Base-by-base conservation (phyloP, 2,888 invertebrate species). In the Coecobrya sp. region DNA sequence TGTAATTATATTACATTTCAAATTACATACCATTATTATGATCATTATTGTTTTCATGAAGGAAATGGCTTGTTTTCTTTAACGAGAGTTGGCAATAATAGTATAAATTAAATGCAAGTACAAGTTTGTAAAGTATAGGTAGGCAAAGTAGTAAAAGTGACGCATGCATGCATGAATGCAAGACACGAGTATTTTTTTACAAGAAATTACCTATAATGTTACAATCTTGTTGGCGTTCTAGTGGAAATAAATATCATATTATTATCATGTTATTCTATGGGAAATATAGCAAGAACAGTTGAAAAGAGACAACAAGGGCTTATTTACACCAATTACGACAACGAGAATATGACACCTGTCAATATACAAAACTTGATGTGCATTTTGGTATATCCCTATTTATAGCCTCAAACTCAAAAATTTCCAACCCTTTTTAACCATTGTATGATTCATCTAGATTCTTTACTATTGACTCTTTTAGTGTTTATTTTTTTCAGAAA, bases 41-140 rank as follows among this genome's bases (percentile, higher is more conserved):
- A 79, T 79, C 22, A 73, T 55, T 86, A 70, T 70, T 70, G 45
- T 65, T 42, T 27, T 86, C 36, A 55, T 30, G 49, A 70, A 89
- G 89, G 89, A 89, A 89, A 82, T 89, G 89, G 68, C 70, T 89
- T 82, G 81, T 82, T 89, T 89, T 79, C 89, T 89, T 82, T 79
- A 79, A 88, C 88, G 55, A 76, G 76, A 76, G 59, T 70, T 27
- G 86, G 52, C 65, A 65, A 70, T 70, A 70, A 70, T 70, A 70
- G 70, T 36, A 70, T 13, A 70, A 82, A 45, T 85, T 70, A 49
- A 84, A 59, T 70, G 16, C n/a, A 30, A 85, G 19, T 36, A 70
- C 70, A 70, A 70, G 70, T 3, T 70, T n/a, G 36, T 36, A 84
- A 79, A 49, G 79, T 0, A 73, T 19, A 19, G 19, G 4, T 36